phyloP scores from a whole-genome alignment of 30 jellyfish, hydroid and myxozoan species.

The Turritopsis dohrnii region DNA sequence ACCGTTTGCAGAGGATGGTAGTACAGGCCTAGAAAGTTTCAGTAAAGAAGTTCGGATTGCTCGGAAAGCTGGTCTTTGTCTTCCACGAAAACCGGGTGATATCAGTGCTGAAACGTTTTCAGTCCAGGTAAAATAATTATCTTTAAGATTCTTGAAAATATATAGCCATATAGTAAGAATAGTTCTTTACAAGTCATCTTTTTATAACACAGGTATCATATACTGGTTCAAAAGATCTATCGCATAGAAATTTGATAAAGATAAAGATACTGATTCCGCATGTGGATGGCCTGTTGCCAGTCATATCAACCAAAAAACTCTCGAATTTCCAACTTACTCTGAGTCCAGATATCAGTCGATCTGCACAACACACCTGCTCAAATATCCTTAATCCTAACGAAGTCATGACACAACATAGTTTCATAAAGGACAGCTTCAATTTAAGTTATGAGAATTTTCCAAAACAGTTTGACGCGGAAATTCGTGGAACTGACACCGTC shows the following conservation, averaged over 20 bases:
- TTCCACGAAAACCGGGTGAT: constrained; percentile 76
- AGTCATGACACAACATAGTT: constrained; percentile 61
- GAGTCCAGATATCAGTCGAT: constrained; percentile 90
- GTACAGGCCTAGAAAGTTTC: constrained; percentile 73
- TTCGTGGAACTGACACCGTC: constrained; percentile 75
- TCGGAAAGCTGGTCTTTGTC: constrained; percentile 77
- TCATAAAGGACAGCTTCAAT: constrained; percentile 38
- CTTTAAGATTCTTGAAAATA: not conserved
- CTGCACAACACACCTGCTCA: constrained; percentile 88
- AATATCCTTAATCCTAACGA: constrained; percentile 70
- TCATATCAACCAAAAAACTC: constrained; percentile 73
- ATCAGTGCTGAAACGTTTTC: constrained; percentile 91
- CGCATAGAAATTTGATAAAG: constrained; percentile 72
- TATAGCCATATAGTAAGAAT: not conserved
- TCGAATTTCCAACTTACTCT: constrained; percentile 66
- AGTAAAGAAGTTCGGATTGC: constrained; percentile 65
- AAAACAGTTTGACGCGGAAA: constrained; percentile 55
- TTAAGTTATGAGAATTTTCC: constrained; percentile 49
- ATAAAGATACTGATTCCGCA: constrained; percentile 85
- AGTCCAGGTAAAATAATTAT: constrained; percentile 63
- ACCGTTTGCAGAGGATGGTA: constrained; percentile 73
- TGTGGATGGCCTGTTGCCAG: constrained; percentile 90
- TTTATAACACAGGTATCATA: constrained; percentile 32
- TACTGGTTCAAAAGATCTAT: constrained; percentile 82
- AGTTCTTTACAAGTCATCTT: not conserved